Evolutionary conservation across 2,888 invertebrate species (phyloP).

Genomic region (Cephalotes varians): DNA sequence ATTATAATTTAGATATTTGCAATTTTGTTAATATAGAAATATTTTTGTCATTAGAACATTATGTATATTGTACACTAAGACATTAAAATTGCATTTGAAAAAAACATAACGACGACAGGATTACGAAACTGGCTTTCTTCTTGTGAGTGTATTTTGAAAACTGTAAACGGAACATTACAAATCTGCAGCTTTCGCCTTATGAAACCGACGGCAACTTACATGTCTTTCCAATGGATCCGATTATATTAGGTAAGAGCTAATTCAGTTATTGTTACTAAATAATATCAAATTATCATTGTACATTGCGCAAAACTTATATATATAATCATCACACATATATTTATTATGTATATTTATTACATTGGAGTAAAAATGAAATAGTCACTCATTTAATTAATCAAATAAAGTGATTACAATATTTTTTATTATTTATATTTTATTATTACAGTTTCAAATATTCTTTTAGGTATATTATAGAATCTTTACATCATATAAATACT

Average conservation of each 20-base stretch:
- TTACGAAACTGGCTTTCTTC: background rate
- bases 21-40: background rate
- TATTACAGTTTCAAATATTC: background rate
- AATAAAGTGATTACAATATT: background rate
- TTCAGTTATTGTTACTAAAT: background rate
- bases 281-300: background rate
- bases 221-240: conserved; percentile 81
- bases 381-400: background rate
- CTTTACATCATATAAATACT: too few species aligned
- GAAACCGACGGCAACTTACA: conserved; percentile 77
- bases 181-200: conserved; percentile 39
- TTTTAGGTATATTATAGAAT: background rate
- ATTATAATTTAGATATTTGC: background rate
- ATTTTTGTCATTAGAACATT: background rate
- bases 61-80: background rate
- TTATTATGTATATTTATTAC: background rate
- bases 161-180: background rate
- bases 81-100: conserved; percentile 6
- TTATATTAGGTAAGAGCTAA: conserved; percentile 80
- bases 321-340: background rate
- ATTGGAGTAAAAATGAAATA: background rate
- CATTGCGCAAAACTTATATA: background rate
- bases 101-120: background rate
- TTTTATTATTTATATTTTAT: too few species aligned
- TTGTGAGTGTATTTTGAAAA: conserved; percentile 18